Evolutionary conservation across 1,140 invertebrate species (phyloP).

Genomic region (Nymphalis io): DNA sequence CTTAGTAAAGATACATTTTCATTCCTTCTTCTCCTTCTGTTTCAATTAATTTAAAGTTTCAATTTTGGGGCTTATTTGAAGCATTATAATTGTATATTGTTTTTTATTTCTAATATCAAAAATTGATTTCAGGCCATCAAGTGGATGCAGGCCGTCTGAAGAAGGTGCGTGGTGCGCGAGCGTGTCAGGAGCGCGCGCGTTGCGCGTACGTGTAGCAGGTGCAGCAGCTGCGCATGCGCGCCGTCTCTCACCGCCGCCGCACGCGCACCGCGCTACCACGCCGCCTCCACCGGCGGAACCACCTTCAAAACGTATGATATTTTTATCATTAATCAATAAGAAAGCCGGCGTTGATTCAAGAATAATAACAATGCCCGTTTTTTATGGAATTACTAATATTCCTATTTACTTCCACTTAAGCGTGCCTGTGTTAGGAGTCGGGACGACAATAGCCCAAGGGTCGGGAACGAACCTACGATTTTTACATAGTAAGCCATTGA

Average conservation of each 20-base stretch:
- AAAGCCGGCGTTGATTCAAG: too few species aligned
- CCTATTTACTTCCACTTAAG: too few species aligned
- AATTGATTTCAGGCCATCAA: constrained; percentile 43
- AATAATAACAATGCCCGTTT: too few species aligned
- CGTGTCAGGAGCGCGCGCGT: constrained; percentile 56
- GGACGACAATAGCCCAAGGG: too few species aligned
- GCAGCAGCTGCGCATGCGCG: constrained; percentile 61
- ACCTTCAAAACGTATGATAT: constrained; percentile 50
- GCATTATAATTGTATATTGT: neutral
- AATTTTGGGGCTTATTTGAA: neutral
- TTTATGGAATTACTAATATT: too few species aligned
- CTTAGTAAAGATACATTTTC: too few species aligned
- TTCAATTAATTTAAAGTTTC: neutral
- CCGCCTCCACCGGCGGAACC: constrained; percentile 52
- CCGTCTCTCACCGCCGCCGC: constrained; percentile 70
- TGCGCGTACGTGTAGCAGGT: constrained; percentile 56
- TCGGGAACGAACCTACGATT: too few species aligned
- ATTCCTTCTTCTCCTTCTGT: neutral
- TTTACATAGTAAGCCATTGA: too few species aligned
- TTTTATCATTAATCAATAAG: neutral
- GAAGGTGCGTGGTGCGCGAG: constrained; percentile 57
- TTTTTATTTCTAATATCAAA: neutral
- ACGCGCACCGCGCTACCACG: constrained; percentile 67
- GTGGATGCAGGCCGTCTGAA: constrained; percentile 60
- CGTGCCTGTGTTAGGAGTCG: too few species aligned